These are phyloP conservation scores for Sebastes hopkinsi DNA, from an alignment of 2,797 vertebrate species.

Conservation along the genomic window DNA sequence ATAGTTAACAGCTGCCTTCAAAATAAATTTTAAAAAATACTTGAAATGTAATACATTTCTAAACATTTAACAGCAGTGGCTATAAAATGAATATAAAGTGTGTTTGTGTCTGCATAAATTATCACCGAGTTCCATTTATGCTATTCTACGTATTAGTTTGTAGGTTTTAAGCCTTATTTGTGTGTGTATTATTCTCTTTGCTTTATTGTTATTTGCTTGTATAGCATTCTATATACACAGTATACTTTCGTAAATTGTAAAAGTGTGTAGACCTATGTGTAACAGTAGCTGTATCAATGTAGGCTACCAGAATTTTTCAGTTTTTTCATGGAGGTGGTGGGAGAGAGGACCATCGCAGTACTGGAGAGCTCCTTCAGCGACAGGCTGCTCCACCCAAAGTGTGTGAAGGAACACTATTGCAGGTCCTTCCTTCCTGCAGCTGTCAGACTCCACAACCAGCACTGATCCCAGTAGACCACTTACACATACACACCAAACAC, in stretches of 20 bases:
- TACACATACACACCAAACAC: too few relatives aligned
- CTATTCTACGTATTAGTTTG: neutral
- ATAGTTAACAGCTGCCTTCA: neutral
- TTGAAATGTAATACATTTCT: neutral
- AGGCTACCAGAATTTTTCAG: neutral
- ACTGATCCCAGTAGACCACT: too few relatives aligned
- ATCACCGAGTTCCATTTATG: neutral
- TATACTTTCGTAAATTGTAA: neutral
- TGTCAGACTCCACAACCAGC: too few relatives aligned
- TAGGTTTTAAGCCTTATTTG: neutral
- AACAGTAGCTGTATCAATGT: neutral
- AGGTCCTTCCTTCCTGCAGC: too few relatives aligned
- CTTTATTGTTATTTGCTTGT: neutral
- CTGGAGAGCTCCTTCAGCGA: too few relatives aligned
- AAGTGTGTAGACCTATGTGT: too few relatives aligned
- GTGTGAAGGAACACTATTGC: too few relatives aligned
- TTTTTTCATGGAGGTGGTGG: too few relatives aligned
- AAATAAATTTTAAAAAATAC: conserved; percentile 24
- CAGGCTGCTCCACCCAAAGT: too few relatives aligned
- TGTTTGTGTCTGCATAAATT: neutral
- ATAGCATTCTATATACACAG: neutral
- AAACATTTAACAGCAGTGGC: neutral
- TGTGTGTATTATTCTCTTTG: too few relatives aligned
- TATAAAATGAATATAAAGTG: neutral
- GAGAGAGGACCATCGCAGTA: too few relatives aligned